Conservation (phyloP, 2,113 vertebrate species). For the Otolemur garnettii region DNA sequence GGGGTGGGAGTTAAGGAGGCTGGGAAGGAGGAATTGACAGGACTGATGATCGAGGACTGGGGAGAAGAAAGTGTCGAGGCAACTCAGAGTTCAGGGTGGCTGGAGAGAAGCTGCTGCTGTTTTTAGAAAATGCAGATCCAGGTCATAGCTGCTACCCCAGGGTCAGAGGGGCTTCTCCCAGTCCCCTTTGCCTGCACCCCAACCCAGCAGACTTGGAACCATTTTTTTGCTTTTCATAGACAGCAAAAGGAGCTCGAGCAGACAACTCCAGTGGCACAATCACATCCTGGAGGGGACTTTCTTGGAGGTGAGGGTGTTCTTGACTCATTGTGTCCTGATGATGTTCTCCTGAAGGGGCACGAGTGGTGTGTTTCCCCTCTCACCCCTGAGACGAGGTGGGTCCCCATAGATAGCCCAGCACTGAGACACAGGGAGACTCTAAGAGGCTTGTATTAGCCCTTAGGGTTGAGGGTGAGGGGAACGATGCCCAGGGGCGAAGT, state of each 20-base stretch:
- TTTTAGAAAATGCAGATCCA: neutral
- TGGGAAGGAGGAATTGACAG: too few relatives aligned
- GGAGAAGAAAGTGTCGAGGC: neutral
- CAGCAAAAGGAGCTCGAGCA: conserved; percentile 90
- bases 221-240: conserved; percentile 84
- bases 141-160: too few relatives aligned
- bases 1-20: neutral
- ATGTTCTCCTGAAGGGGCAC: neutral
- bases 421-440: neutral
- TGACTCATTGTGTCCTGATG: neutral
- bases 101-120: neutral
- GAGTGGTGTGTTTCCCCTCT: neutral
- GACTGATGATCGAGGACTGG: neutral
- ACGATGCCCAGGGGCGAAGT: neutral
- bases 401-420: fast-evolving
- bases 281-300: conserved; percentile 91
- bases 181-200: fast-evolving
- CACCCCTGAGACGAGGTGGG: neutral
- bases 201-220: neutral
- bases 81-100: neutral
- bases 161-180: neutral
- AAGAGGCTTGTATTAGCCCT: neutral
- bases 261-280: conserved; percentile 78
- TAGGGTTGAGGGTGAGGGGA: neutral
- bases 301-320: conserved; percentile 93